These are phyloP conservation scores for Cacatua alba DNA, from an alignment of 2,113 vertebrate species.

Conservation along the genomic window DNA sequence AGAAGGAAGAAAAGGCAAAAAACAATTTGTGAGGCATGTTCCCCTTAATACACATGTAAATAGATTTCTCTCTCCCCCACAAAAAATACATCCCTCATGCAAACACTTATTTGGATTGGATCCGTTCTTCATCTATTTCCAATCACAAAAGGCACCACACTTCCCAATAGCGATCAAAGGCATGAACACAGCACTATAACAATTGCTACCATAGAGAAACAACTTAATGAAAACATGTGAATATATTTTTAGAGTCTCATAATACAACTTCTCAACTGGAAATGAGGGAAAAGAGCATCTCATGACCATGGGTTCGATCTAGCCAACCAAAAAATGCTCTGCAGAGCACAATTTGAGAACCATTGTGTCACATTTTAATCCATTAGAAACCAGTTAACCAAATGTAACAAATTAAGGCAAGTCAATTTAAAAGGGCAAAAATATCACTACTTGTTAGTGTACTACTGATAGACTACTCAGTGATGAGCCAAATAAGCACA, in stretches of 20 bases:
- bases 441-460: slow-evolving; percentile 49
- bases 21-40: background rate
- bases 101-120: background rate
- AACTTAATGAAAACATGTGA: slow-evolving; percentile 33
- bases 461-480: background rate
- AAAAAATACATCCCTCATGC: slow-evolving; percentile 9
- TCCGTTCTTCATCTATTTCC: background rate
- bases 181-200: background rate
- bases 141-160: slow-evolving; percentile 41
- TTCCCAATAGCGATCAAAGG: slow-evolving; percentile 31
- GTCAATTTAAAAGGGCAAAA: slow-evolving; percentile 21
- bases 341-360: slow-evolving; percentile 9
- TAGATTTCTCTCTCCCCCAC: background rate
- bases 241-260: slow-evolving; percentile 57
- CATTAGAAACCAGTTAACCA: slow-evolving; percentile 34
- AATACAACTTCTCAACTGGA: slow-evolving; percentile 37
- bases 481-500: slow-evolving; percentile 52
- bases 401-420: slow-evolving; percentile 56
- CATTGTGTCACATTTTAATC: background rate
- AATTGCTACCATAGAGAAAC: slow-evolving; percentile 56
- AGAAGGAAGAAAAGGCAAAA: slow-evolving; percentile 8
- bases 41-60: background rate
- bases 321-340: slow-evolving; percentile 34
- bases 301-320: slow-evolving; percentile 8
- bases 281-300: slow-evolving; percentile 11